These are phyloP conservation scores for Coremacera marginata DNA, from an alignment of 2,888 invertebrate species.

Conservation along the genomic window DNA sequence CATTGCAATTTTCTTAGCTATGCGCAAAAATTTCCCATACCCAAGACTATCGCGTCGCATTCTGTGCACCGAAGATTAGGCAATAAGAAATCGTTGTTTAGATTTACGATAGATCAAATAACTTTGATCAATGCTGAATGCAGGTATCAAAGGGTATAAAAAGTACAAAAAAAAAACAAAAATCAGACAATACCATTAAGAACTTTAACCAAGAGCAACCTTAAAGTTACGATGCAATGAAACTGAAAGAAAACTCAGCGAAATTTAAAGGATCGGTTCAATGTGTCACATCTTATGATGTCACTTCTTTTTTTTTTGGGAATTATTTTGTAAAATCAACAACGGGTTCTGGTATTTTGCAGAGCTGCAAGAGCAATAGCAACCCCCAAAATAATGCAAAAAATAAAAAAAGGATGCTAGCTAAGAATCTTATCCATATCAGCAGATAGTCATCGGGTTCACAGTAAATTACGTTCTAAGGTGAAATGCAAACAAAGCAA, in stretches of 20 bases:
- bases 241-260: constrained; percentile 44
- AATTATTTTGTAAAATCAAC: constrained; percentile 45
- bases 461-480: constrained; percentile 64
- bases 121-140: constrained; percentile 44
- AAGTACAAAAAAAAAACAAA: constrained; percentile 46
- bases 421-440: constrained; percentile 39
- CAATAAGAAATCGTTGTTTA: constrained; percentile 34
- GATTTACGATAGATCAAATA: constrained; percentile 64
- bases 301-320: constrained; percentile 53
- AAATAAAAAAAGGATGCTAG: not conserved
- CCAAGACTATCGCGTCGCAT: constrained; percentile 36
- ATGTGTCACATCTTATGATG: constrained; percentile 65
- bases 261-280: constrained; percentile 48
- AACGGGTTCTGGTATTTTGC: constrained; percentile 15
- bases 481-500: constrained; percentile 62
- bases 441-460: constrained; percentile 58
- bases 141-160: constrained; percentile 63
- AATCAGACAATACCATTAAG: constrained; percentile 29
- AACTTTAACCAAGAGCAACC: constrained; percentile 32
- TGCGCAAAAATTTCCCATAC: constrained; percentile 50
- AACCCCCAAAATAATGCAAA: constrained; percentile 46
- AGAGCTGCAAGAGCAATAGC: constrained; percentile 26
- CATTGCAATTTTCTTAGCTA: constrained; percentile 40
- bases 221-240: too few species aligned
- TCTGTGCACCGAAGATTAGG: constrained; percentile 32